phyloP scores from a whole-genome alignment of 2,113 vertebrate genomes.

The Semnornis frantzii region DNA sequence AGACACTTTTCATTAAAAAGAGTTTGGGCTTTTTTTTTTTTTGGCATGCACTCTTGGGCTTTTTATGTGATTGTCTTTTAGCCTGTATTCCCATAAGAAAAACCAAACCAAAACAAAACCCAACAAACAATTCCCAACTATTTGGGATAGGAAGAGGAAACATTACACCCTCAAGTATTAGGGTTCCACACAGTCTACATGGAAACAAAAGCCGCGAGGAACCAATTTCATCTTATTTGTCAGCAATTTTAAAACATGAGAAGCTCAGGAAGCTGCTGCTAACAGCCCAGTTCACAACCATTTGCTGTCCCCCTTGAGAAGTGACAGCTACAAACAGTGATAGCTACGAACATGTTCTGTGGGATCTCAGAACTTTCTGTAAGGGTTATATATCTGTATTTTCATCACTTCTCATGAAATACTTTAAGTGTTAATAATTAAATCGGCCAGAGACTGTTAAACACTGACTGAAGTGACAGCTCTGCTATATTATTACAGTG shows the following conservation, averaged over 20 bases:
- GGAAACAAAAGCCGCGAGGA: background rate
- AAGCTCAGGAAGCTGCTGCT: background rate
- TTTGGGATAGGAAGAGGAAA: background rate
- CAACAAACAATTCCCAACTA: background rate
- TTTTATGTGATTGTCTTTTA: background rate
- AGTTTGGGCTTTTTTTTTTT: too few species aligned
- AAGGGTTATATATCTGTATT: background rate
- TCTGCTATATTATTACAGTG: conserved; percentile 18
- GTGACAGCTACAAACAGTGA: background rate
- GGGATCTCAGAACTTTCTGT: background rate
- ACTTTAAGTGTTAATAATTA: conserved; percentile 47
- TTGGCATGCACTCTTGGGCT: background rate
- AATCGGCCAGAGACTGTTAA: conserved; percentile 52
- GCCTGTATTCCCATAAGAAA: background rate
- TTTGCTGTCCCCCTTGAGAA: background rate
- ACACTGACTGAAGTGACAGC: conserved; percentile 43
- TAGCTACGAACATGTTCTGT: background rate
- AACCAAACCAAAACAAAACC: too few species aligned
- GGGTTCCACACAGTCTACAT: background rate
- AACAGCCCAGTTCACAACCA: background rate
- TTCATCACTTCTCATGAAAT: conserved; percentile 19
- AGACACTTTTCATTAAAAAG: background rate
- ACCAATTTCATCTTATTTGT: background rate
- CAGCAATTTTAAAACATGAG: background rate
- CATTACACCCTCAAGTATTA: background rate